Evolutionary conservation across 2,888 invertebrate species (phyloP).

Genomic region (Lysandra bellargus): DNA sequence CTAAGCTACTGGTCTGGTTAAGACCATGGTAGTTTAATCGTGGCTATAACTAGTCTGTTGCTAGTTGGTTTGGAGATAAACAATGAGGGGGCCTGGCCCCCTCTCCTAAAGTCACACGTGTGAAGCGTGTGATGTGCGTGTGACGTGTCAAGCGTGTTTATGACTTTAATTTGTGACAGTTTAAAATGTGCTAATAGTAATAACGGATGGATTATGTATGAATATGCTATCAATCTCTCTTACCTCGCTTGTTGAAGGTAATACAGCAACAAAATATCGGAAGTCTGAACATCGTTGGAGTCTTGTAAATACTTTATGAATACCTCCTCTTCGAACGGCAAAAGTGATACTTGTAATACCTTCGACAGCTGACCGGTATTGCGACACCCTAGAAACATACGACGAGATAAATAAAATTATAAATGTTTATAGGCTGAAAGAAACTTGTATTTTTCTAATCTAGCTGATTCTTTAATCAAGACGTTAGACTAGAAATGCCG

Average conservation of each 20-base stretch:
- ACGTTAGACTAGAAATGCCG: no score
- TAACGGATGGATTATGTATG: background rate
- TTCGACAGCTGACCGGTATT: conserved; percentile 78
- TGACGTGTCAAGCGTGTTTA: no score
- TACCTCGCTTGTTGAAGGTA: conserved; percentile 82
- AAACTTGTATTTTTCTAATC: background rate
- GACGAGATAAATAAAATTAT: conserved; percentile 12
- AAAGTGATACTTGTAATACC: conserved; percentile 83
- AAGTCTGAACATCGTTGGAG: conserved; percentile 78
- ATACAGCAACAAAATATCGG: conserved; percentile 86
- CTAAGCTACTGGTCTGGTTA: no score
- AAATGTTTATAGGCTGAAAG: background rate
- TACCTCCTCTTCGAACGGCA: conserved; percentile 83
- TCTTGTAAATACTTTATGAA: conserved; percentile 84
- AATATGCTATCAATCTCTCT: conserved; percentile 32
- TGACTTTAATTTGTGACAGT: background rate
- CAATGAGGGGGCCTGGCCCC: no score
- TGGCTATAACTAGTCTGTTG: no score
- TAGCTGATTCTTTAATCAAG: no score
- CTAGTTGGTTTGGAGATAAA: no score
- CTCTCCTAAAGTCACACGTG: no score
- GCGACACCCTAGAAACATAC: conserved; percentile 68
- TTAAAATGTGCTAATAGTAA: background rate
- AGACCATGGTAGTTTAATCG: no score
- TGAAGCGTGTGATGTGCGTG: no score